Percentiles rank a stretch among this genome's conserved stretches.
Evolutionary conservation across 1,140 invertebrate genomes (phyloP).

Genomic region (Bradysia coprophila): DNA sequence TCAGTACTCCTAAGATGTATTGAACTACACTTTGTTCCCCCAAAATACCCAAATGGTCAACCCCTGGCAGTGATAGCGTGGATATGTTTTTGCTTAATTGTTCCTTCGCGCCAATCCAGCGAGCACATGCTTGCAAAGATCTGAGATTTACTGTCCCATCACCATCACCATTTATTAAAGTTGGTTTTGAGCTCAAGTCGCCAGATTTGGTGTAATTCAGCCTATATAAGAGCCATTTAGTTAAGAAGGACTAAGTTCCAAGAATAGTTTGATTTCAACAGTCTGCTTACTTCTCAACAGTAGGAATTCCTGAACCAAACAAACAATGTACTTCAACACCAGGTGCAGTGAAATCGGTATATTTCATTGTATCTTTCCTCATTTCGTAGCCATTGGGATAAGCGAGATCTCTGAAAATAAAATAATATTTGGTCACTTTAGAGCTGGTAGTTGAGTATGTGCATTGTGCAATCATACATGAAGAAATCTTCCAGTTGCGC

Average conservation of each 20-base stretch:
- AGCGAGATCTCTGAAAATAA: slow-evolving; percentile 47
- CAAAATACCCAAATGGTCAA: slow-evolving; percentile 51
- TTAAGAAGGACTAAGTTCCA: too few relatives aligned
- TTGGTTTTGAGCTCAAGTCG: slow-evolving; percentile 53
- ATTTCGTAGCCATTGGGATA: slow-evolving; percentile 79
- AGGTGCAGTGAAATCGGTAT: slow-evolving; percentile 58
- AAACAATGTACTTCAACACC: slow-evolving; percentile 81
- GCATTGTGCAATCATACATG: too few relatives aligned
- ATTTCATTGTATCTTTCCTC: slow-evolving; percentile 61
- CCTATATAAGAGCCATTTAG: too few relatives aligned
- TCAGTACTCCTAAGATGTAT: slow-evolving; percentile 27
- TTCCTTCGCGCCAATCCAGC: slow-evolving; percentile 33
- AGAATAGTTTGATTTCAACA: too few relatives aligned
- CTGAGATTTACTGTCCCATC: slow-evolving; percentile 90
- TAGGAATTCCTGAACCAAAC: slow-evolving; percentile 60
- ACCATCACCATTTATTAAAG: slow-evolving; percentile 60
- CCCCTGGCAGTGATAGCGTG: slow-evolving; percentile 30
- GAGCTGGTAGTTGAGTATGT: too few relatives aligned
- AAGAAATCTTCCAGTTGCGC: slow-evolving; percentile 73
- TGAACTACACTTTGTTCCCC: slow-evolving; percentile 24
- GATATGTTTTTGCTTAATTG: slow-evolving; percentile 38
- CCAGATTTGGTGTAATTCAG: slow-evolving; percentile 19
- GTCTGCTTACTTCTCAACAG: slow-evolving; percentile 70
- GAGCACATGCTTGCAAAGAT: slow-evolving; percentile 60
- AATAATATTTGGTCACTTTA: too few relatives aligned